Base-by-base conservation (phyloP, 2,888 invertebrate genomes). In the Hypsopygia costalis region DNA sequence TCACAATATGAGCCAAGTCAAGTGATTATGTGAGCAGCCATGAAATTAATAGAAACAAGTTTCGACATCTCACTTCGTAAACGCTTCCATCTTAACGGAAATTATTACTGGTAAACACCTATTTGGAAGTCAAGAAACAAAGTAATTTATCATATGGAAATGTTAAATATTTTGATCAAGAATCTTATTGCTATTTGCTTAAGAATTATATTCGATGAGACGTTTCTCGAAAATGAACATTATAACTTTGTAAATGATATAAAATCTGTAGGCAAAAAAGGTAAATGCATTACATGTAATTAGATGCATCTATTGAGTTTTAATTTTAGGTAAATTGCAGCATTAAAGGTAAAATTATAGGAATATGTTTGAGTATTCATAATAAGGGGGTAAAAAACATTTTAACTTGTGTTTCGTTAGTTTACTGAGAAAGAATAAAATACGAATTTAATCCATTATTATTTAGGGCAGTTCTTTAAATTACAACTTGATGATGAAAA, bases 41-140 rank as follows among this genome's bases (percentile, higher is more conserved):
- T 73, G 67, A 72, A 76, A 75, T 80, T 77, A 77, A 78, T 77
- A 71, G 70, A 60, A 48, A 47, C 52, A 58, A 49, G 61, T 80
- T 81, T 68, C 78, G 62, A 71, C 69, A 78, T 71, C 59, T 66
- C 53, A 67, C 69, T 70, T 56, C 55, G 62, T 62, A 68, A 72
- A 70, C 56, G 67, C 67, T 66, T 65, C 61, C 62, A 70, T 72
- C 65, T 72, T 66, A 58, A 70, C 67, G 66, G 67, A 73, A 74
- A 79, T 70, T 58, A 73, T 72, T 71, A 66, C 65, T 59, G 52
- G 66, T 58, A 65, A 67, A 67, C 61, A 67, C 52, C 55, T 35
- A 57, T 58, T 64, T 54, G 49, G 49, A 44, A 50, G 51, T 47
- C 45, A 55, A 43, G 51, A 48, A 48, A 41, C 46, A 43, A 49